These are phyloP conservation scores for Battus philenor DNA, from an alignment of 1,140 invertebrate species.

Conservation along the genomic window DNA sequence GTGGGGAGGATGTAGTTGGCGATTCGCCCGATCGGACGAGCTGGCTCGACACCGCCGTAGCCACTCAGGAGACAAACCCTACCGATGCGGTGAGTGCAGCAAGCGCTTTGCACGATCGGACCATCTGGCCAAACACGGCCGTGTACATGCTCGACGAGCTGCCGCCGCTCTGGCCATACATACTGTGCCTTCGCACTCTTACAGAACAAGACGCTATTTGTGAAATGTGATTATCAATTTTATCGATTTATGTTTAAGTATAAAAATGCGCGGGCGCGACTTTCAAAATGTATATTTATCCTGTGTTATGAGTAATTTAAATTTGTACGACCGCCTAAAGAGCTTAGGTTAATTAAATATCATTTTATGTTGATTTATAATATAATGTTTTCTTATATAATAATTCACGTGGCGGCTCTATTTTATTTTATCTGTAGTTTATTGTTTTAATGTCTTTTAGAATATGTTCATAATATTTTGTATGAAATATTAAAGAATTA, in stretches of 20 bases:
- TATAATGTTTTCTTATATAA: no score
- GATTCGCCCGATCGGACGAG: conserved; percentile 96
- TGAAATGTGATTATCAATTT: conserved; percentile 19
- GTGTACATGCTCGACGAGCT: conserved; percentile 81
- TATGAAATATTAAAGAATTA: no score
- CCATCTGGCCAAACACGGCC: conserved; percentile 92
- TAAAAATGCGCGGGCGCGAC: not conserved
- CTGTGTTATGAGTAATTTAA: no score
- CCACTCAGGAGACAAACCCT: conserved; percentile 88
- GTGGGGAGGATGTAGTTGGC: conserved; percentile 95
- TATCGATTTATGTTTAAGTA: not conserved
- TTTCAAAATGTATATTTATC: no score
- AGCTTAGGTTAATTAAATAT: no score
- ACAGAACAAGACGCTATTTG: conserved; percentile 25
- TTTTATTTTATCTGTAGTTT: no score
- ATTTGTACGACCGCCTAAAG: no score
- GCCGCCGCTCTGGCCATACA: conserved; percentile 41
- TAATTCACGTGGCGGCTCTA: no score
- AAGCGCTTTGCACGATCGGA: conserved; percentile 93
- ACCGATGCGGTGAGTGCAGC: conserved; percentile 87
- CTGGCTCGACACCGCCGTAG: conserved; percentile 88
- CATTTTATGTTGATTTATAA: no score
- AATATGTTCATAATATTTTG: no score
- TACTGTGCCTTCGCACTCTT: conserved; percentile 20
- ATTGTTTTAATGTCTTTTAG: no score